These are phyloP conservation scores for Anoplopoma fimbria DNA, from an alignment of 2,113 vertebrate genomes.

Conservation along the genomic window DNA sequence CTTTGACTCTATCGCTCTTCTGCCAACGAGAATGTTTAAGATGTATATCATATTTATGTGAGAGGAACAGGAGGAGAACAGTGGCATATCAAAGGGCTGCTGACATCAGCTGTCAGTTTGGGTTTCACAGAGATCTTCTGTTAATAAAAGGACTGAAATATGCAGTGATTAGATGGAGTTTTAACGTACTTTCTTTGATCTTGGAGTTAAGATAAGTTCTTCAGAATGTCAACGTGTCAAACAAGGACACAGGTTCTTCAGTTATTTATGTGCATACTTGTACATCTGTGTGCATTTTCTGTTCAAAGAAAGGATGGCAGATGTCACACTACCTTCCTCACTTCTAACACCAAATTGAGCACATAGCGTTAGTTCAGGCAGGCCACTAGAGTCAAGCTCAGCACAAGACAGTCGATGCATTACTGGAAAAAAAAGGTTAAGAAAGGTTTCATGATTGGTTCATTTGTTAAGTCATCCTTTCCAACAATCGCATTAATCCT, in stretches of 20 bases:
- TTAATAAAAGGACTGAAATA: background rate
- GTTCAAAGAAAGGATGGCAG: background rate
- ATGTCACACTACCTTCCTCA: background rate
- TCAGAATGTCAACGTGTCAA: background rate
- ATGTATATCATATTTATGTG: slow-evolving; percentile 29
- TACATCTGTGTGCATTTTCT: background rate
- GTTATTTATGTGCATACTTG: background rate
- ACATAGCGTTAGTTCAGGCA: background rate
- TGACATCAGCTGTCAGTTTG: slow-evolving; percentile 7
- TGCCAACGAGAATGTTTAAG: background rate
- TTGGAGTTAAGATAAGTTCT: slow-evolving; percentile 10
- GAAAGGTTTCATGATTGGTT: background rate
- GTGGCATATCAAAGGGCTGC: slow-evolving; percentile 14
- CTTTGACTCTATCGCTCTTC: slow-evolving; percentile 13
- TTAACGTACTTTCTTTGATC: slow-evolving; percentile 19
- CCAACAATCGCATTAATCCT: background rate
- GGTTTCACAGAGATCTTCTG: background rate
- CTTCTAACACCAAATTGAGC: background rate
- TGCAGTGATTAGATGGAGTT: background rate
- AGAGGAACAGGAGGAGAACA: background rate
- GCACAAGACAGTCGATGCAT: background rate
- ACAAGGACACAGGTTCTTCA: background rate
- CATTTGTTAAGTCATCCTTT: background rate
- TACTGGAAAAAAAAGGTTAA: background rate
- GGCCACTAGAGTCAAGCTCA: background rate